Evolutionary conservation across 2,888 invertebrate species (phyloP).

Genomic region (Callyntrura sp.): DNA sequence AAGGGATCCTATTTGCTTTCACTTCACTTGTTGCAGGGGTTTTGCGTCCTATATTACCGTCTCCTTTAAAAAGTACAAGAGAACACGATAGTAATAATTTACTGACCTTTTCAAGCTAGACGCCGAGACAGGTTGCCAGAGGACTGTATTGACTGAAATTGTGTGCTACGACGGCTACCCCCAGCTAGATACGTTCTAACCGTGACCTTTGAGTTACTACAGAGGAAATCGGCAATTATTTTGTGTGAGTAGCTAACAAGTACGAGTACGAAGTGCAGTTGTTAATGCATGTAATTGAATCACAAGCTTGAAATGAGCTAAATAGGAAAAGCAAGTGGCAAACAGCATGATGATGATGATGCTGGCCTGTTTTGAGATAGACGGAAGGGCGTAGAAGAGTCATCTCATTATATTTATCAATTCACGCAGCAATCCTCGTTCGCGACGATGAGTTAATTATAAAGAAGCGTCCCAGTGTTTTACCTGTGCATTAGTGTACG

Average conservation of each 20-base stretch:
- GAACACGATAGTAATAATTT: slow-evolving; percentile 18
- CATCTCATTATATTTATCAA: background rate
- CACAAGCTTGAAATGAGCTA: slow-evolving; percentile 15
- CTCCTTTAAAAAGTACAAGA: background rate
- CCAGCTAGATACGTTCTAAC: no score
- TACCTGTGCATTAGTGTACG: no score
- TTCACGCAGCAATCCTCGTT: no score
- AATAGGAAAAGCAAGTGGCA: slow-evolving; percentile 5
- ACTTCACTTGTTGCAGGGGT: slow-evolving; percentile 10
- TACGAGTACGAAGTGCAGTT: background rate
- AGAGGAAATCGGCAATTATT: slow-evolving; percentile 9
- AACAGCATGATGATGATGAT: slow-evolving; percentile 7
- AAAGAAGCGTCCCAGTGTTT: no score
- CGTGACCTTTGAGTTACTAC: background rate
- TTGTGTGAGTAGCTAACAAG: background rate
- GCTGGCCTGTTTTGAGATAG: no score
- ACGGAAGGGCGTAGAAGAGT: background rate
- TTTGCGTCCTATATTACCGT: slow-evolving; percentile 1
- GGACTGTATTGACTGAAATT: background rate
- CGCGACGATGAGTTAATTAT: no score
- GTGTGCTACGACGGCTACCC: no score
- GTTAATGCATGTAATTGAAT: slow-evolving; percentile 41
- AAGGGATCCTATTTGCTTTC: background rate
- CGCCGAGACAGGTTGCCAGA: background rate
- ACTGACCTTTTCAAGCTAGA: slow-evolving; percentile 4